These are phyloP conservation scores for Bombus turneri DNA, from an alignment of 1,140 invertebrate species.

Conservation along the genomic window DNA sequence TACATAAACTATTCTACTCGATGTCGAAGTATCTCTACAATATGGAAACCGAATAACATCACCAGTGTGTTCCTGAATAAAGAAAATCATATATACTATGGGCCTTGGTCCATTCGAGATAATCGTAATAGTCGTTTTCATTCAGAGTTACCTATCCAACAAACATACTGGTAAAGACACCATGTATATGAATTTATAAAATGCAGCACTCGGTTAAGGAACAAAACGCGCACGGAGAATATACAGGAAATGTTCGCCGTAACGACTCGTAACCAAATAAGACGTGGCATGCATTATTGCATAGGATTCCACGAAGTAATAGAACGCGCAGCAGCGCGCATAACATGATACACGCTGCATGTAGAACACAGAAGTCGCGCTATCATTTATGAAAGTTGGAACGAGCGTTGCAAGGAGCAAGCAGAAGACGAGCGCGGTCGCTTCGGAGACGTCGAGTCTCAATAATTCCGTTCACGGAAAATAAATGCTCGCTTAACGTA, in stretches of 20 bases:
- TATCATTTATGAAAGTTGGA: neutral
- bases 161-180: neutral
- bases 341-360: neutral
- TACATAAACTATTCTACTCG: too few relatives aligned
- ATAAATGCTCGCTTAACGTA: slow-evolving; percentile 27
- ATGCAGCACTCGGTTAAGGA: neutral
- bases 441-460: neutral
- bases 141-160: neutral
- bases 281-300: neutral
- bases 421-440: neutral
- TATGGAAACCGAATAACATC: too few relatives aligned
- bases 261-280: neutral
- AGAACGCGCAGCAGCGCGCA: neutral
- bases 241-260: neutral
- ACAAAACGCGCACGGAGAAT: neutral
- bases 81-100: too few relatives aligned
- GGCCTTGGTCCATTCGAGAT: too few relatives aligned
- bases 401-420: neutral
- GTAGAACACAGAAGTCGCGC: neutral
- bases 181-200: neutral
- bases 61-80: too few relatives aligned
- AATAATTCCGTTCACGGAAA: slow-evolving; percentile 5
- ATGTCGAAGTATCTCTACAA: too few relatives aligned
- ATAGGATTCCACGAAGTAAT: neutral
- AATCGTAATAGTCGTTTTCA: too few relatives aligned